Base-by-base conservation (phyloP, 2,888 invertebrate species). In the Dorcus parallelipipedus region DNA sequence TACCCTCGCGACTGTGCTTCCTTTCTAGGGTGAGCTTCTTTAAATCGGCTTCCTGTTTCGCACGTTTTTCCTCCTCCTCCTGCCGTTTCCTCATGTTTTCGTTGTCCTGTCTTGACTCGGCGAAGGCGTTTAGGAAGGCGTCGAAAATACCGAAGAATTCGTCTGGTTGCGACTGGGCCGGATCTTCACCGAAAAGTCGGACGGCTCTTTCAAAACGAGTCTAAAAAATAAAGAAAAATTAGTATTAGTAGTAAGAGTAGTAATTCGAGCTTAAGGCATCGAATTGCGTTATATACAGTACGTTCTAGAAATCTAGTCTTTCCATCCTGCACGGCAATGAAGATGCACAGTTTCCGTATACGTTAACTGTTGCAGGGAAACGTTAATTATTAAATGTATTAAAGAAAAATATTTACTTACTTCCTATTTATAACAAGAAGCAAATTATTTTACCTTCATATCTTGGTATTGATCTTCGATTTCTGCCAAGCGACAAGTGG, bases 131-230 rank as follows among this genome's bases (percentile, higher is more conserved):
- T 7, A 97, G 81, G 81, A 97, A 97, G 3, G 88, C 84, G 79
- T 95, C 96, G 70, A 97, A 90, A 48, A 94, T 91, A 2, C 93
- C 94, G 79, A 96, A 97, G 80, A 97, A 91, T 73, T 94, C 95
- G 70, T 96, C 95, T 0, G 96, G 95, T 57, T 95, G 93, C 20
- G 91, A 83, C 40, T 86, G 86, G 0, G 86, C 85, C 3, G 91
- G 85, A 69, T 96, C 96, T 77, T 97, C 95, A 38, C 96, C 95
- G 76, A 96, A 97, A 1, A 93, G 82, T 64, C 91, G 86, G 3
- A 94, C 91, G 5, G 93, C 94, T 57, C 92, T 84, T 73, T 95
- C 95, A 67, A 94, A 92, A 71, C 96, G 82, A 20, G 79, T 78
- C 77, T 77, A 64, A 57, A 73, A 72, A 38, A 62, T 56, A 23